A percentile compares a stretch with the other conserved stretches of the same genome.
These are phyloP conservation scores for Gavialis gangeticus DNA, from an alignment of 2,113 vertebrate species.

Conservation along the genomic window DNA sequence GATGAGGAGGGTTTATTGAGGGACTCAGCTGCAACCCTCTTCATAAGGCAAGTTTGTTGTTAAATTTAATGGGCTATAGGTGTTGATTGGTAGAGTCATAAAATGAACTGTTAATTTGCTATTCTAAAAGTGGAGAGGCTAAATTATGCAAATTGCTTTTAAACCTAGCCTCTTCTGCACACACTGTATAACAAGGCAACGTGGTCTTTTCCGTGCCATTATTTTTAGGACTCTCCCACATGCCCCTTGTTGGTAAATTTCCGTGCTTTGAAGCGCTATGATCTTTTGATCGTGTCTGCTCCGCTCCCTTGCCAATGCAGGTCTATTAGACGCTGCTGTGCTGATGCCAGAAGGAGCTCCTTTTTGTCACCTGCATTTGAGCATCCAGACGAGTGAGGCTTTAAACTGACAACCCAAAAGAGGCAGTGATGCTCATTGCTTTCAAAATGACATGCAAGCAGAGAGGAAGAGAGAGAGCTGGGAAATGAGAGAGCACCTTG, in stretches of 20 bases:
- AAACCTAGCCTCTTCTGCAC: conserved; percentile 45
- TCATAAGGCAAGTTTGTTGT: conserved; percentile 72
- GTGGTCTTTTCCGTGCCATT: background rate
- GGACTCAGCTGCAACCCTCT: conserved; percentile 47
- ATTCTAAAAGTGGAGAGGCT: conserved; percentile 70
- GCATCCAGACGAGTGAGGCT: background rate
- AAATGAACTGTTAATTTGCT: conserved; percentile 85
- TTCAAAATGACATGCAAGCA: fast-evolving
- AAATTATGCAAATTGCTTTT: conserved; percentile 79
- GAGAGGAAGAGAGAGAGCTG: fast-evolving
- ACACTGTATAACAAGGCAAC: background rate
- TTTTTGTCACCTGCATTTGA: conserved; percentile 6
- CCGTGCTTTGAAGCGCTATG: background rate
- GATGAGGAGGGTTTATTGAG: conserved; percentile 31
- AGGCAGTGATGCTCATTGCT: fast-evolving
- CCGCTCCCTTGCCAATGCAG: background rate
- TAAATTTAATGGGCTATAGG: conserved; percentile 80
- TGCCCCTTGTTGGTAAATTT: background rate
- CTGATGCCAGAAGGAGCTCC: background rate
- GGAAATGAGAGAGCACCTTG: fast-evolving
- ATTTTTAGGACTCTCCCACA: background rate
- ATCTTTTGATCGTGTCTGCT: conserved; percentile 17
- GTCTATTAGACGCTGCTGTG: fast-evolving
- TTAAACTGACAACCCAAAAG: background rate
- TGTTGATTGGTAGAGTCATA: conserved; percentile 79